Percentiles rank a stretch among this genome's conserved stretches.
phyloP scores from a whole-genome alignment of 2,888 invertebrate species.

The Habroteleia sp. region DNA sequence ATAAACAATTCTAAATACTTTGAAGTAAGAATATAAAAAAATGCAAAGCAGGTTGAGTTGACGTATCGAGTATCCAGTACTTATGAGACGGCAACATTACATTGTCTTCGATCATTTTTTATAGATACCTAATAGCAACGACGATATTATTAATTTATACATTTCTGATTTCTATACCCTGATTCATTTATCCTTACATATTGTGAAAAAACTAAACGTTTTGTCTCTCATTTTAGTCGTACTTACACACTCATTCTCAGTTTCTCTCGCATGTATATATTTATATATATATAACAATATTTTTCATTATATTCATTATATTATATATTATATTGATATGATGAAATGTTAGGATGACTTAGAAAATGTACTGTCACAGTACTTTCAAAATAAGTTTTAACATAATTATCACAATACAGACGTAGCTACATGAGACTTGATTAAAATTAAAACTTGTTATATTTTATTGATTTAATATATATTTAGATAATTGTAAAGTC shows the following conservation, averaged over 20 bases:
- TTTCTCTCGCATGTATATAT: conserved; percentile 15
- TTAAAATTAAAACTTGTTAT: neutral
- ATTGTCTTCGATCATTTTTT: conserved; percentile 38
- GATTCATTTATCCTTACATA: conserved; percentile 43
- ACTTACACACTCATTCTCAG: conserved; percentile 19
- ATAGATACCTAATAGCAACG: conserved; percentile 39
- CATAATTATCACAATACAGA: neutral
- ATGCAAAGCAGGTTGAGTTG: conserved; percentile 29
- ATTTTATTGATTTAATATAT: neutral
- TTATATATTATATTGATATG: conserved; percentile 33
- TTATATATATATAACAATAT: conserved; percentile 4
- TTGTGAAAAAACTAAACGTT: conserved; percentile 54
- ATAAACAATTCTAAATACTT: conserved; percentile 28
- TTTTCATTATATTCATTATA: conserved; percentile 1
- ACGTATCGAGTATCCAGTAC: conserved; percentile 6
- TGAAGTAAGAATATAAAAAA: conserved; percentile 30
- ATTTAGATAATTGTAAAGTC: neutral
- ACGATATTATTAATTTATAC: conserved; percentile 34
- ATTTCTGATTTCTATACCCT: conserved; percentile 39
- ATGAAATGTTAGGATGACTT: conserved; percentile 37
- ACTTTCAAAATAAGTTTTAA: neutral
- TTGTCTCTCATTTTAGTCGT: conserved; percentile 13
- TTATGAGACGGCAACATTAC: conserved; percentile 34
- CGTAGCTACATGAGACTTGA: neutral
- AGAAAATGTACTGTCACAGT: conserved; percentile 6